Base-by-base conservation (phyloP, 1,140 invertebrate genomes). In the Procambarus virginalis region DNA sequence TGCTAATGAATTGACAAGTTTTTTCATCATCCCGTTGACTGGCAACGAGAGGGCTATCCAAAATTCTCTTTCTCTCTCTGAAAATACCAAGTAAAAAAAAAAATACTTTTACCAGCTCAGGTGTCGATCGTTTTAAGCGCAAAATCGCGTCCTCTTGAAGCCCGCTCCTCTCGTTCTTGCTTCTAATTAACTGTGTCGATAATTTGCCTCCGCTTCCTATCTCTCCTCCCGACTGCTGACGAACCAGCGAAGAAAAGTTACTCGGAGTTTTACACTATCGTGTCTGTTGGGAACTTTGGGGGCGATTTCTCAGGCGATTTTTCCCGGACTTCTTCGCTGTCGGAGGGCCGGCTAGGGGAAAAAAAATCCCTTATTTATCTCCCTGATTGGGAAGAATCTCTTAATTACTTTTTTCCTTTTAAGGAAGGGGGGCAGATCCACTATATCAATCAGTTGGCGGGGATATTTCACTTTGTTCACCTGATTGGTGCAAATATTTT, bases 1-100 rank as follows among this genome's bases (percentile, higher is more conserved):
- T 34, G n/a, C 68, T 73, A 73, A 73, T 73, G 68, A 73, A 73
- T 73, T 34, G 68, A 73, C 68, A 22, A 6, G 14, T 73, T 73
- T 73, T 73, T 73, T 73, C 22, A 73, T 34, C 68, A 34, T 34
- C 6, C 22, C 8, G 68, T 73, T 73, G 68, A 34, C 68, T 73
- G 68, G 68, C 68, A 73, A 20, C n/a, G 68, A 73, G 68, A 73
- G 22, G 22, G 5, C n/a, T 34, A 12, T 17, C 10, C 5, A 73
- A 73, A 3, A 34, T 34, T 64, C 14, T 55, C 51, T 55, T 12
- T 55, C 51, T 55, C 51, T n/a, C 64, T 34, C 34, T 68, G 64
- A n/a, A 68, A 10, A n/a, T 68, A 55, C 51, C 34, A 34, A 34
- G 34, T 34, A 34, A 34, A 34, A 34, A 34, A 34, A 34, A 34